Conservation (phyloP, 2,113 vertebrate genomes). For the Thunnus maccoyii region DNA sequence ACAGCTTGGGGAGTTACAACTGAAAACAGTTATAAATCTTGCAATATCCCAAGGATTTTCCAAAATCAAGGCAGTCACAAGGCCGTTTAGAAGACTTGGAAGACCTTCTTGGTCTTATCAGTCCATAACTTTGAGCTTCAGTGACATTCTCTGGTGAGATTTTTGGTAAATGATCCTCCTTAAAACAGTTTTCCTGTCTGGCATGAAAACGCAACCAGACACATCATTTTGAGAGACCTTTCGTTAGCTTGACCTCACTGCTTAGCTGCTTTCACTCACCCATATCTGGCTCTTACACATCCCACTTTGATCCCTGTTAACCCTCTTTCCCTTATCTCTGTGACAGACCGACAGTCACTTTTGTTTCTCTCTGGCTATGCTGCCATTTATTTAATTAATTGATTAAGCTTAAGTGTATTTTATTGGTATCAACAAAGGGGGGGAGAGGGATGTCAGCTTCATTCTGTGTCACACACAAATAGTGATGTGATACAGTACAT, state of each 20-base stretch:
- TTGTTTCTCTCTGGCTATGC: too few species aligned
- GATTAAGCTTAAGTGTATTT: background rate
- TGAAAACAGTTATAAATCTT: slow-evolving; percentile 52
- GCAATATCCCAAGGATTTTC: slow-evolving; percentile 32
- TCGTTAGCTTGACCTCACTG: slow-evolving; percentile 44
- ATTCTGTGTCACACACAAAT: slow-evolving; percentile 9
- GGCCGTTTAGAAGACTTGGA: slow-evolving; percentile 33
- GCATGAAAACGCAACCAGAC: slow-evolving; percentile 50
- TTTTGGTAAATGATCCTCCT: slow-evolving; percentile 27
- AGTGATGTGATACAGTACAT: background rate
- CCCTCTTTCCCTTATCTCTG: background rate
- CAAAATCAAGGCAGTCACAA: background rate
- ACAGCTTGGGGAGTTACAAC: slow-evolving; percentile 32
- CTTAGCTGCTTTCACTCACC: slow-evolving; percentile 41
- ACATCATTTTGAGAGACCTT: slow-evolving; percentile 52
- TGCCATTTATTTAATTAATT: background rate
- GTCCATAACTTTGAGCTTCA: slow-evolving; percentile 42
- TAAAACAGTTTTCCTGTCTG: slow-evolving; percentile 51
- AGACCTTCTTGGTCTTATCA: slow-evolving; percentile 45
- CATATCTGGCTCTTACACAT: slow-evolving; percentile 24
- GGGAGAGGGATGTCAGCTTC: background rate
- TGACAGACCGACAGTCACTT: background rate
- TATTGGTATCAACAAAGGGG: background rate
- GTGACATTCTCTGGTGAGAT: slow-evolving; percentile 30
- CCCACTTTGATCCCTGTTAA: slow-evolving; percentile 13